Conservation (phyloP, 2,888 invertebrate species). For the Epistrophella euchroma region DNA sequence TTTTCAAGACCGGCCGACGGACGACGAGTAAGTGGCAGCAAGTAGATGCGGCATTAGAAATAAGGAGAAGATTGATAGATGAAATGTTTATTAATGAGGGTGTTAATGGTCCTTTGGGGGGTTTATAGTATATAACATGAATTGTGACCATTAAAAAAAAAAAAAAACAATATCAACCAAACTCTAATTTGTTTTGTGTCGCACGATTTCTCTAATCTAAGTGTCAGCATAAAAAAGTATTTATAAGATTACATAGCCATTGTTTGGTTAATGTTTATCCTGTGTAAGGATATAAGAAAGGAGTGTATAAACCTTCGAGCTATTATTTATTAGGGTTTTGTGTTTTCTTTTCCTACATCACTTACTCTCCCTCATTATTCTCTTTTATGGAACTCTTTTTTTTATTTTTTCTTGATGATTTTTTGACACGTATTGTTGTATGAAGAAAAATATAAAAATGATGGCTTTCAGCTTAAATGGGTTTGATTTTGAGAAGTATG, state of each 20-base stretch:
- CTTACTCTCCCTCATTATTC: not conserved
- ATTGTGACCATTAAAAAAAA: constrained; percentile 27
- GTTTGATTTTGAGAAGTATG: too few species aligned
- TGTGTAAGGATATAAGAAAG: constrained; percentile 7
- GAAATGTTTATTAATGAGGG: constrained; percentile 60
- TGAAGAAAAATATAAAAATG: too few species aligned
- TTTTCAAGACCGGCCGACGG: not conserved
- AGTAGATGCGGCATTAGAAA: not conserved
- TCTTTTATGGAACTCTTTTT: not conserved
- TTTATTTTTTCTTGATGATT: too few species aligned
- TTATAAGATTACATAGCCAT: constrained; percentile 37
- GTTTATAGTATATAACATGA: constrained; percentile 34
- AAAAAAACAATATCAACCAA: constrained; percentile 3
- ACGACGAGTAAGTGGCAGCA: too few species aligned
- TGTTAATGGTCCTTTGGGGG: constrained; percentile 55
- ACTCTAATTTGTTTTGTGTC: constrained; percentile 44
- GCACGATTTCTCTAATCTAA: constrained; percentile 40
- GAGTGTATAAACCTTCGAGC: constrained; percentile 2
- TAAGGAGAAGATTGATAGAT: constrained; percentile 54
- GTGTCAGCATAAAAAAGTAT: constrained; percentile 34
- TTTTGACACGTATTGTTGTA: too few species aligned
- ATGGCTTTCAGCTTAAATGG: too few species aligned
- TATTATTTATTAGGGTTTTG: constrained; percentile 28
- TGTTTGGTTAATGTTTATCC: constrained; percentile 42
- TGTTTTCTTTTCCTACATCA: not conserved